Conservation (phyloP, 2,113 vertebrate genomes). For the Podiceps cristatus region DNA sequence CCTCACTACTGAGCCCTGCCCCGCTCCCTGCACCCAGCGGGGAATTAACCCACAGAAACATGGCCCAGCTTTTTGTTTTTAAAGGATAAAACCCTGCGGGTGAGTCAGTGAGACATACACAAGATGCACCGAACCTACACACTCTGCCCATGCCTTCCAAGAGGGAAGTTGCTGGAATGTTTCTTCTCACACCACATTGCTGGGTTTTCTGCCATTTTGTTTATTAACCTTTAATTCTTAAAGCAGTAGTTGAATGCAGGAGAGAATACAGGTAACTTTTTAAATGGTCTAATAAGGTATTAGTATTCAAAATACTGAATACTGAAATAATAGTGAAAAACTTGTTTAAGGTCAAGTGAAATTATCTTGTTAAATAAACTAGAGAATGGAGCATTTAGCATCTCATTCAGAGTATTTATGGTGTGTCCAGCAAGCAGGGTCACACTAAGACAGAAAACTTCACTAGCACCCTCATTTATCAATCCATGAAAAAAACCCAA, state of each 20-base stretch:
- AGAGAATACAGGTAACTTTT: background rate
- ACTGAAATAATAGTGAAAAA: background rate
- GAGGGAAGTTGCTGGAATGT: background rate
- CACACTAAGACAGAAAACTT: background rate
- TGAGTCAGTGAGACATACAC: background rate
- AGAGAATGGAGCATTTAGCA: background rate
- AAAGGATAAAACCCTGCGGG: background rate
- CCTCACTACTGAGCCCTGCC: background rate
- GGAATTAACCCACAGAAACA: background rate
- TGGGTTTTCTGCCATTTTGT: background rate
- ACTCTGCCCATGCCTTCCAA: fast-evolving
- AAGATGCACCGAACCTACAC: background rate
- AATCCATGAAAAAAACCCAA: background rate
- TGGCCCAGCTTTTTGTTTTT: background rate
- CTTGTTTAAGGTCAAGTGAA: background rate
- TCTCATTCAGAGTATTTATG: background rate
- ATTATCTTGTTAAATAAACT: background rate
- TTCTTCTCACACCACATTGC: background rate
- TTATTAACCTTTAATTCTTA: background rate
- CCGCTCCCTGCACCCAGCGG: fast-evolving
- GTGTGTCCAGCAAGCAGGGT: background rate
- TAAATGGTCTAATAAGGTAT: background rate
- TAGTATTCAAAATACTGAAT: background rate
- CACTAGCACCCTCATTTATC: background rate
- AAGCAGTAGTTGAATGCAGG: background rate